phyloP scores from a whole-genome alignment of 2,113 vertebrate genomes.

The Tragelaphus buxtoni region DNA sequence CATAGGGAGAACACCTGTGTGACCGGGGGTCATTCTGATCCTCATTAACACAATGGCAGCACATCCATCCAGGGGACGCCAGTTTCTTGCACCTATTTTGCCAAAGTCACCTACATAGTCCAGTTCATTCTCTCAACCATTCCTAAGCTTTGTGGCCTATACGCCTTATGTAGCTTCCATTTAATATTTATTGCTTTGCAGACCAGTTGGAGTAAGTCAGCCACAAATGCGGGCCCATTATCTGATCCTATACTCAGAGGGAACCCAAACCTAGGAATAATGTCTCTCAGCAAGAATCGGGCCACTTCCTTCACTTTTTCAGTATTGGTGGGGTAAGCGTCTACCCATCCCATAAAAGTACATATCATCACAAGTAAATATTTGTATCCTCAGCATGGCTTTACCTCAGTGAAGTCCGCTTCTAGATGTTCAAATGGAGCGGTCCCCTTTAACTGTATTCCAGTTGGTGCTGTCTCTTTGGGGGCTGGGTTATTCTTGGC shows the following conservation, averaged over 20 bases:
- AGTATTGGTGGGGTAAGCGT: background rate
- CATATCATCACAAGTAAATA: background rate
- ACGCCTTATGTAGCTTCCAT: background rate
- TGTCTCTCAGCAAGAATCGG: background rate
- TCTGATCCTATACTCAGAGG: background rate
- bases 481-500: background rate
- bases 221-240: background rate
- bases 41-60: background rate
- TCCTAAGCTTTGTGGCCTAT: background rate
- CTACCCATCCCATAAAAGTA: background rate
- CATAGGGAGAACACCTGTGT: background rate
- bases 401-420: background rate
- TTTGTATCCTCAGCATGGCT: background rate
- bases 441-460: background rate
- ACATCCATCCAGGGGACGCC: rapidly evolving
- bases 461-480: background rate
- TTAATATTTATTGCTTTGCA: background rate
- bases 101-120: background rate
- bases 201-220: background rate
- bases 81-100: background rate
- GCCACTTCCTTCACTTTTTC: background rate
- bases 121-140: background rate
- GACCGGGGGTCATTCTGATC: background rate
- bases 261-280: background rate
- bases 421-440: background rate